phyloP scores from a whole-genome alignment of 1,140 invertebrate genomes.

The Bombus balteatus region DNA sequence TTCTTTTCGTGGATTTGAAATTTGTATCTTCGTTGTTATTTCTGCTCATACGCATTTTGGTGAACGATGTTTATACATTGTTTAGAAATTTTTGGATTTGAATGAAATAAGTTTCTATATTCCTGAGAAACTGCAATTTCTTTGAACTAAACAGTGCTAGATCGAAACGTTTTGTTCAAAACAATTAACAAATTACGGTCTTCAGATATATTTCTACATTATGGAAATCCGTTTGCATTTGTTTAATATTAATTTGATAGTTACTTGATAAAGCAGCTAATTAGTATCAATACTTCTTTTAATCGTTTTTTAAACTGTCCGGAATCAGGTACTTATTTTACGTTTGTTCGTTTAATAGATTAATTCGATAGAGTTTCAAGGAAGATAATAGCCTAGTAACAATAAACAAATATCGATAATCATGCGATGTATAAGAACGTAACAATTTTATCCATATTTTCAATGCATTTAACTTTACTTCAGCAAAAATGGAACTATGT shows the following conservation, averaged over 20 bases:
- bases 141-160: not conserved
- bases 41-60: no score
- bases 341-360: no score
- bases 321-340: no score
- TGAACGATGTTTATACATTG: not conserved
- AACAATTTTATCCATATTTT: not conserved
- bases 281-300: no score
- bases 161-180: not conserved
- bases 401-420: not conserved
- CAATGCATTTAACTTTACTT: no score
- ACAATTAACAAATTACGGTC: not conserved
- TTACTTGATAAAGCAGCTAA: no score
- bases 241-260: not conserved
- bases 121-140: not conserved
- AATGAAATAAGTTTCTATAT: not conserved
- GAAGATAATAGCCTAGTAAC: fast-evolving
- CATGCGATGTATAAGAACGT: no score
- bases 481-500: no score
- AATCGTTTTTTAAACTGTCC: no score
- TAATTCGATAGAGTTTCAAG: not conserved
- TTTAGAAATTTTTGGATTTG: not conserved
- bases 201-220: no score
- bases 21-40: not conserved
- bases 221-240: not conserved
- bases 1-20: not conserved